Evolutionary conservation across 2,797 vertebrate species (phyloP).

Genomic region (Cossypha dichroa): DNA sequence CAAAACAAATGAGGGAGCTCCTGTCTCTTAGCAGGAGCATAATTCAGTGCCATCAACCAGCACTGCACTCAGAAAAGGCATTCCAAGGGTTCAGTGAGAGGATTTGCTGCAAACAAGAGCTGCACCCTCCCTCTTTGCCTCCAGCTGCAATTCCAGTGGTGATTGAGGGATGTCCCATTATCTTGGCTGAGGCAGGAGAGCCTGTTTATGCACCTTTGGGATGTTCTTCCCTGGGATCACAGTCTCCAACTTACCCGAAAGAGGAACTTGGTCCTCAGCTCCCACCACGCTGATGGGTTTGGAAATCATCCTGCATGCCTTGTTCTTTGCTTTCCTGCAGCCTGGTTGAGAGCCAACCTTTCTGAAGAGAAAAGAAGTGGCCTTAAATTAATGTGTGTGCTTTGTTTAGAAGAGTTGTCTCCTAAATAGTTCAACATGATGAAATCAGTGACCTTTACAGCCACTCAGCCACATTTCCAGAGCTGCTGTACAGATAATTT

Average conservation of each 20-base stretch:
- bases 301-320: neutral
- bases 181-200: neutral
- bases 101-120: neutral
- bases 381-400: neutral
- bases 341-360: neutral
- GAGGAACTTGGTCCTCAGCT: neutral
- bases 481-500: neutral
- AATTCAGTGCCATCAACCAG: neutral
- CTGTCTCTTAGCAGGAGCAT: neutral
- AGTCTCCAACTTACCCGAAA: neutral
- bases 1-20: neutral
- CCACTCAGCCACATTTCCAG: neutral
- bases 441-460: neutral
- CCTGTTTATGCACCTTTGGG: neutral
- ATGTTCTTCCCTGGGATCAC: no score
- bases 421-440: neutral
- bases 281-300: neutral
- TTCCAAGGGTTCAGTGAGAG: neutral
- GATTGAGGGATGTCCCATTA: neutral
- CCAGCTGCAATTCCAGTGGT: neutral
- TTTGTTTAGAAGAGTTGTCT: neutral
- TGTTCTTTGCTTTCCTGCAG: neutral
- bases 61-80: neutral
- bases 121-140: neutral
- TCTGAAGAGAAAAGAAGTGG: neutral